Evolutionary conservation across 2,888 invertebrate genomes (phyloP).

Genomic region (Portevinia maculata): DNA sequence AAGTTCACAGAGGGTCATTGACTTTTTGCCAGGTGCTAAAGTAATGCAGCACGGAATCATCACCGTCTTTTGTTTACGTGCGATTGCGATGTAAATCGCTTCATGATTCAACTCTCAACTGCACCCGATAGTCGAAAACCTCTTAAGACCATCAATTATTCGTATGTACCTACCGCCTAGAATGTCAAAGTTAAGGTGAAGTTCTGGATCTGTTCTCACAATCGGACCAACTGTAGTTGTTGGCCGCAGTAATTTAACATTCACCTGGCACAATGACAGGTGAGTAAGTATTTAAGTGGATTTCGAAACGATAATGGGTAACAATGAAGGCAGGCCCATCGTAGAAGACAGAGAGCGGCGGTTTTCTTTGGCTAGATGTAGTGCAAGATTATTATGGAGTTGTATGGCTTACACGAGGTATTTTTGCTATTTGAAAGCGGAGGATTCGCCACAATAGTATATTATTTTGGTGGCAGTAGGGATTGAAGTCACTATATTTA

Average conservation of each 20-base stretch:
- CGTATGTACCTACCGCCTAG: slow-evolving; percentile 55
- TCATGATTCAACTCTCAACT: slow-evolving; percentile 62
- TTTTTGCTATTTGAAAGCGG: neutral
- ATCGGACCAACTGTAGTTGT: slow-evolving; percentile 48
- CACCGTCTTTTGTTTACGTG: slow-evolving; percentile 24
- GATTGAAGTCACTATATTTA: too few species aligned
- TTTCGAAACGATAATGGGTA: slow-evolving; percentile 46
- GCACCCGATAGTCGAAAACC: slow-evolving; percentile 54
- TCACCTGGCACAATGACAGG: slow-evolving; percentile 81
- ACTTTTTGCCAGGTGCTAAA: slow-evolving; percentile 27
- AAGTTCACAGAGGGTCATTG: slow-evolving; percentile 64
- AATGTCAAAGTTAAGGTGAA: slow-evolving; percentile 65
- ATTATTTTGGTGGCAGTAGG: too few species aligned
- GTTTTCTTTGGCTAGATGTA: slow-evolving; percentile 41
- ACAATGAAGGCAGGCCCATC: slow-evolving; percentile 21
- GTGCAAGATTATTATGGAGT: slow-evolving; percentile 28
- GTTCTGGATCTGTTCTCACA: slow-evolving; percentile 39
- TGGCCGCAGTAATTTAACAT: slow-evolving; percentile 80
- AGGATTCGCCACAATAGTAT: neutral
- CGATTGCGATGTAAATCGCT: slow-evolving; percentile 65
- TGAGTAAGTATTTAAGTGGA: slow-evolving; percentile 75
- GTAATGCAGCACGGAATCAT: slow-evolving; percentile 15
- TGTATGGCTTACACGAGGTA: slow-evolving; percentile 19
- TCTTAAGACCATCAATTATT: slow-evolving; percentile 65
- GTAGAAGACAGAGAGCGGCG: slow-evolving; percentile 20